A percentile compares a stretch with the other conserved stretches of the same genome.
Conservation (phyloP, 1,140 invertebrate genomes). For the Drosophila saltans region DNA sequence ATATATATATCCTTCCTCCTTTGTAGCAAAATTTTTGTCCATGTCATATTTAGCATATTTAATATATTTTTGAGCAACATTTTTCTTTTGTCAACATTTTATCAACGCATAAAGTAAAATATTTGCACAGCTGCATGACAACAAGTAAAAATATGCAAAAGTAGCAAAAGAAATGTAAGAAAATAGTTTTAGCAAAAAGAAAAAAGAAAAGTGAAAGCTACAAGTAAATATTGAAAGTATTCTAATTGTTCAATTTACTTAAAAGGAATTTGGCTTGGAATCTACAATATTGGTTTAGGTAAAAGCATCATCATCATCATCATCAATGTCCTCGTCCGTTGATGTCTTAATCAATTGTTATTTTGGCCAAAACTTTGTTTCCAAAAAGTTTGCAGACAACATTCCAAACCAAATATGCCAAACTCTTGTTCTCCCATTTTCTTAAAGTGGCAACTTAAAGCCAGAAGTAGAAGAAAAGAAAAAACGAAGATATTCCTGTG, state of each 20-base stretch:
- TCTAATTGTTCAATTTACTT: neutral
- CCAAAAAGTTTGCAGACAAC: constrained; percentile 43
- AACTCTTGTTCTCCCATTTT: too few species aligned
- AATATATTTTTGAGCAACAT: constrained; percentile 20
- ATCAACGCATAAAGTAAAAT: constrained; percentile 3
- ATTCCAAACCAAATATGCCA: neutral
- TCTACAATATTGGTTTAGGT: constrained; percentile 3
- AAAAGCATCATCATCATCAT: neutral
- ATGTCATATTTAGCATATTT: constrained; percentile 9
- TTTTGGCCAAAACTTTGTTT: neutral
- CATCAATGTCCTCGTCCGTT: neutral
- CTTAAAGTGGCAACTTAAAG: too few species aligned
- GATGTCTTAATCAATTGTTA: neutral
- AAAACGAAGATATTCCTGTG: too few species aligned
- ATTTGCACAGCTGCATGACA: neutral
- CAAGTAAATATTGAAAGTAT: neutral
- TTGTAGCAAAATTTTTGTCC: neutral
- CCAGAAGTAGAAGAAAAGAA: neutral
- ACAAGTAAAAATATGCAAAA: neutral
- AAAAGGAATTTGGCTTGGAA: neutral
- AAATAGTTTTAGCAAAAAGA: neutral
- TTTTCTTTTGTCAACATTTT: constrained; percentile 22
- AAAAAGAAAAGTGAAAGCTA: neutral
- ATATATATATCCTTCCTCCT: neutral
- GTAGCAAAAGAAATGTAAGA: neutral